These are phyloP conservation scores for Cryptocephalus primarius DNA, from an alignment of 2,888 invertebrate genomes.

Conservation along the genomic window DNA sequence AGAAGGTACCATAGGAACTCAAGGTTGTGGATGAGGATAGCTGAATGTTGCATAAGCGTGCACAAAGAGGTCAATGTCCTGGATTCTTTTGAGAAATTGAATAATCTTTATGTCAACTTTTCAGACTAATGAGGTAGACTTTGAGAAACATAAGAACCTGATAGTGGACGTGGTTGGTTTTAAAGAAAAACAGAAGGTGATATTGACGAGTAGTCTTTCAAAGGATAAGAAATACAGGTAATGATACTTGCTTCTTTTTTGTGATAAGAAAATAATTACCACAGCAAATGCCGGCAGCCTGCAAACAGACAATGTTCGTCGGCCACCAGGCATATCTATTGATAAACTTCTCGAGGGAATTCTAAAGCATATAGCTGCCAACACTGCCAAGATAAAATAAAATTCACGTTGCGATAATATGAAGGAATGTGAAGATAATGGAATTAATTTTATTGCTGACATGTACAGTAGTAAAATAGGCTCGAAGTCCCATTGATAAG, in stretches of 20 bases:
- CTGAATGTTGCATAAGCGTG: constrained; percentile 79
- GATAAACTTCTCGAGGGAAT: no score
- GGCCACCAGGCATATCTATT: no score
- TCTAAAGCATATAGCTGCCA: no score
- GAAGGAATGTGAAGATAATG: no score
- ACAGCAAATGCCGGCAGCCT: neutral
- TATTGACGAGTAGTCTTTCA: constrained; percentile 45
- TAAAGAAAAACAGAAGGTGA: constrained; percentile 50
- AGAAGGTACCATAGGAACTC: constrained; percentile 81
- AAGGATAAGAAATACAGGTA: constrained; percentile 45
- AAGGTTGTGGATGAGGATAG: constrained; percentile 81
- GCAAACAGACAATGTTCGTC: no score
- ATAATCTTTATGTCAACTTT: constrained; percentile 4
- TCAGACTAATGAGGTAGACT: constrained; percentile 51
- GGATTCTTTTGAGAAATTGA: neutral
- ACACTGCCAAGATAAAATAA: no score
- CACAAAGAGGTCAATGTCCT: constrained; percentile 38
- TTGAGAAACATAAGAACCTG: constrained; percentile 48
- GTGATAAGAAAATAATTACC: neutral
- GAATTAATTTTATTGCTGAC: no score
- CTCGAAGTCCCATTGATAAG: no score
- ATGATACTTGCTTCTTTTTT: neutral
- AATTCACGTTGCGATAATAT: no score
- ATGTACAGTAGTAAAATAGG: no score
- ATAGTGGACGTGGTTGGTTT: constrained; percentile 48